Base-by-base conservation (phyloP, 2,113 vertebrate species). In the Caranx melampygus region DNA sequence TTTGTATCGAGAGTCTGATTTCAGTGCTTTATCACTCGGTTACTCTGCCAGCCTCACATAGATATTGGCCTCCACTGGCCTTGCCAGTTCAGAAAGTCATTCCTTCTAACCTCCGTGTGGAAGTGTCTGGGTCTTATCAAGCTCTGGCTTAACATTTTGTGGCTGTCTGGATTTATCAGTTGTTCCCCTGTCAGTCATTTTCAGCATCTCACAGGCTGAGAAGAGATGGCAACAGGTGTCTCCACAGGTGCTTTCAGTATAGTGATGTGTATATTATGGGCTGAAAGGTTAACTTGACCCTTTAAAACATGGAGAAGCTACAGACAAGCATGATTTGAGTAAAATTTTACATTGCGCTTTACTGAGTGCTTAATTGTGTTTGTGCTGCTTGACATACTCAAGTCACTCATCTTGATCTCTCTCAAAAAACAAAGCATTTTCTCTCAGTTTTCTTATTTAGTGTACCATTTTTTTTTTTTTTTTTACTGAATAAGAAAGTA, bases 201-300 rank as follows among this genome's bases (percentile, higher is more conserved):
- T 70, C 37, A 73, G 52, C 55, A 67, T 18, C 67, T 59, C 21
- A 45, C 44, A 31, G 65, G 45, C 26, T 73, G 51, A 60, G 40
- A 33, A 45, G 37, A 77, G 33, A 66, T 71, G 34, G 45, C 26
- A 51, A 18, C 44, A 33, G 8, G 44, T 58, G 44, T 42, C 35
- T 66, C 54, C 21, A 18, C 55, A 34, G 16, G 58, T 61, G 34
- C 51, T 59, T 49, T 55, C 3, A 65, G 52, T 31, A 26, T 5
- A 45, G 37, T 64, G 44, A 83, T 20, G 21, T 75, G n/a, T 47
- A 20, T 11, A 31, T 40, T 35, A 35, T 7, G 6, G 33, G 12
- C 31, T 60, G 62, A 57, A 61, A 58, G 60, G 49, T 61, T 15
- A 61, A 35, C 14, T 40, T 12, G 45, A 55, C 13, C 55, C 5